Percentiles rank a stretch among this genome's conserved stretches.
Conservation (phyloP, 2,888 invertebrate species). For the Malthinus seriepunctatus region DNA sequence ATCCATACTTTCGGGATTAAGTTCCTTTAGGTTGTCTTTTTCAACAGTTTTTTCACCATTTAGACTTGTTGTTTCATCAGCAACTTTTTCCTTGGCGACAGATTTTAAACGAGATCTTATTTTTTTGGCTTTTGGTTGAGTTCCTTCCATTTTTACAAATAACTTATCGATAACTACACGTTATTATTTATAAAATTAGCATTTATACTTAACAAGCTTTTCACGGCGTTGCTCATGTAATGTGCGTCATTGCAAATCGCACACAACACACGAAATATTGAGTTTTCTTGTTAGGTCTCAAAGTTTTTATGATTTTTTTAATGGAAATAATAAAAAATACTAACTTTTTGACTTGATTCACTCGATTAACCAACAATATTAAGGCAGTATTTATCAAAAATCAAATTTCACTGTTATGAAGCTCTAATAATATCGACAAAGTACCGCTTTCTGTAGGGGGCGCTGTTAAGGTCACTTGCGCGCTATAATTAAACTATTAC, state of each 20-base stretch:
- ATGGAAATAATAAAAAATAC: not conserved
- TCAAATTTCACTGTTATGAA: conserved; percentile 1
- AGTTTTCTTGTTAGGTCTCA: too few relatives aligned
- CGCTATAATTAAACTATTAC: too few relatives aligned
- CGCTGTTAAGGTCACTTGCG: conserved; percentile 1
- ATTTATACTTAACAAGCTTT: not conserved
- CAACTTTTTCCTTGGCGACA: not conserved
- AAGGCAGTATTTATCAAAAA: not conserved
- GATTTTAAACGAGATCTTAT: conserved; percentile 11
- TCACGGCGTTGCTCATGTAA: conserved; percentile 35
- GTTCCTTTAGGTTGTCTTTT: conserved; percentile 3
- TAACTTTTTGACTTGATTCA: not conserved
- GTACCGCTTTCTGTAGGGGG: conserved; percentile 33
- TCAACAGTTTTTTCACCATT: conserved; percentile 14
- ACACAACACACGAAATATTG: not conserved
- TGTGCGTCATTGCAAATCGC: conserved; percentile 34
- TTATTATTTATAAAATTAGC: not conserved
- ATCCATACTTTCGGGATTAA: conserved; percentile 1
- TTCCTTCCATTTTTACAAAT: not conserved
- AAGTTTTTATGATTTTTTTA: not conserved
- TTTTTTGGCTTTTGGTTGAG: conserved; percentile 16
- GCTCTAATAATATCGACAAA: conserved; percentile 22
- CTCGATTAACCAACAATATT: not conserved
- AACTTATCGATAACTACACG: not conserved
- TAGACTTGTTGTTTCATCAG: conserved; percentile 5